Base-by-base conservation (phyloP, 2,888 invertebrate genomes). In the Dryobotodes eremita region DNA sequence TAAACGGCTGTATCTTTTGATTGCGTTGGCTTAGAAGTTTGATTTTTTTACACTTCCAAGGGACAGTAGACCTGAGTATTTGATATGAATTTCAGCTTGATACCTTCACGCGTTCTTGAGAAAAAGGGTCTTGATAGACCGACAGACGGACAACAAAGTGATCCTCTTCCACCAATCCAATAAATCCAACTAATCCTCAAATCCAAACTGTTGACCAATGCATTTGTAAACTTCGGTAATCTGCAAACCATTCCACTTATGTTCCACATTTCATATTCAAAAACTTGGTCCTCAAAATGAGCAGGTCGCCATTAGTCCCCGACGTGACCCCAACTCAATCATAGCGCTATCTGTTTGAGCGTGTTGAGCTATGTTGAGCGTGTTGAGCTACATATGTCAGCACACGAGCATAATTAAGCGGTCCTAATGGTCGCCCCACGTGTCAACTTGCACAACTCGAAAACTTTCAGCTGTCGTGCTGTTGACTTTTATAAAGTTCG, bases 381-480 rank as follows among this genome's bases (percentile, higher is more conserved):
- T 62, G 64, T 83, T 75, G 83, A 69, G 78, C 53, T 70, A 62
- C 62, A 11, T 61, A 68, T 66, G 75, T 79, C 69, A 73, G 76
- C 72, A 80, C 74, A 73, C 77, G 70, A 64, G 66, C 66, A 75
- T 75, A 84, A 87, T 87, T 75, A 86, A 84, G 80, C 79, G 59
- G 61, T 59, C 69, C 55, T 80, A 78, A 82, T 78, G 86, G 75
- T 53, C 62, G 46, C 8, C 50, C 20, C 46, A 42, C 48, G 73
- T 71, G 68, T 72, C 75, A 77, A 79, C 79, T 85, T 42, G 69
- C 71, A 70, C 72, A 66, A 66, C 57, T 75, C 72, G 13, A 71
- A 64, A 82, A 79, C 71, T 79, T 82, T 57, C 55, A 76, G 11
- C 0, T 68, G 65, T 64, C 61, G 50, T n/a, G 75, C 20, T 82